Percentiles rank a stretch among this genome's conserved stretches.
Evolutionary conservation across 2,113 vertebrate species (phyloP).

Genomic region (Thamnophis sirtalis): DNA sequence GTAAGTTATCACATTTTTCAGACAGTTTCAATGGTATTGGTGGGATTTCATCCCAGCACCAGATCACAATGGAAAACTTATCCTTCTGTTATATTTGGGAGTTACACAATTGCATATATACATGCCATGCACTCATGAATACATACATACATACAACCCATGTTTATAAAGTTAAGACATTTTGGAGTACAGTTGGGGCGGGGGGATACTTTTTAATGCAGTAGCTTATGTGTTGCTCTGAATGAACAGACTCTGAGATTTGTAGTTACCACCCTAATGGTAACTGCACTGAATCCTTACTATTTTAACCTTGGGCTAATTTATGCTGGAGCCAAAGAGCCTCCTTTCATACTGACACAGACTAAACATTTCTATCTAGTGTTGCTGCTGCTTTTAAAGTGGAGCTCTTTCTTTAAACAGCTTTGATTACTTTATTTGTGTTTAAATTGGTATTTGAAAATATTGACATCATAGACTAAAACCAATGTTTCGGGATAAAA

Average conservation of each 20-base stretch:
- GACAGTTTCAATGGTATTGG: not conserved
- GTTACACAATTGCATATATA: not conserved
- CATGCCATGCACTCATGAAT: not conserved
- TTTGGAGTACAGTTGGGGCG: not conserved
- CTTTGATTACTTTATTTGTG: not conserved
- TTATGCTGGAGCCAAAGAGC: not conserved
- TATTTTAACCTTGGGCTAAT: not conserved
- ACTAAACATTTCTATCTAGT: not conserved
- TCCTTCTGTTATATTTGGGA: not conserved
- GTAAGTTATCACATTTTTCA: not conserved
- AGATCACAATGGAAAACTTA: not conserved
- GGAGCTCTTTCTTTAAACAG: not conserved
- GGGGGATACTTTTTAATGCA: not conserved
- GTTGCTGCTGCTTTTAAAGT: not conserved
- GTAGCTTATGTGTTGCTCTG: not conserved
- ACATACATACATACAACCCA: not conserved
- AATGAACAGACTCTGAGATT: not conserved
- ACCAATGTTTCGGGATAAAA: not conserved
- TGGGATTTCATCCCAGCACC: not conserved
- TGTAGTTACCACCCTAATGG: not conserved
- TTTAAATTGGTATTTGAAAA: not conserved
- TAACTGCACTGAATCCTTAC: not conserved
- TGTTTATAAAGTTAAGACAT: not conserved
- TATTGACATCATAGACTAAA: not conserved
- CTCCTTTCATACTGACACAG: not conserved